A percentile compares a stretch with the other conserved stretches of the same genome.
Conservation (phyloP, 2,113 vertebrate species). For the Neodon shergylaensis region DNA sequence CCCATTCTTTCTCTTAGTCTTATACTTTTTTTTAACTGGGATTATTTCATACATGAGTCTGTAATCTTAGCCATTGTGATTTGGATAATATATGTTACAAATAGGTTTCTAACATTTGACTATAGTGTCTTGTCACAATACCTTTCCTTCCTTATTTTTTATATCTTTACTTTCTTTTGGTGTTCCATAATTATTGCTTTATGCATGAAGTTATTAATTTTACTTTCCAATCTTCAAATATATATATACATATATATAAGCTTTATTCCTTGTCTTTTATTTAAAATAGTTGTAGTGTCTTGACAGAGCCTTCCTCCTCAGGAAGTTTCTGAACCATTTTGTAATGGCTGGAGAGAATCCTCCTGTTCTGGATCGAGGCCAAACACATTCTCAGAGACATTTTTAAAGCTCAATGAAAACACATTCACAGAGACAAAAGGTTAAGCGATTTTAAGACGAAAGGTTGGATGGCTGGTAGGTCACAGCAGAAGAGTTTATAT, state of each 20-base stretch:
- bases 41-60: neutral
- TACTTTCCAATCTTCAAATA: neutral
- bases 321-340: constrained; percentile 19
- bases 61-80: neutral
- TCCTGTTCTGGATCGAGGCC: neutral
- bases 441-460: constrained; percentile 44
- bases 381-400: constrained; percentile 41
- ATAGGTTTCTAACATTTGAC: neutral
- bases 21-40: neutral
- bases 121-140: neutral
- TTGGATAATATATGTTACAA: neutral
- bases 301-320: neutral
- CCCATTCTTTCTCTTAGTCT: neutral
- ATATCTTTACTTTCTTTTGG: neutral
- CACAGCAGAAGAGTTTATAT: constrained; percentile 31
- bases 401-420: constrained; percentile 52
- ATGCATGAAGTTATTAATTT: neutral
- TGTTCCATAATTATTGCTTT: neutral
- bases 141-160: neutral
- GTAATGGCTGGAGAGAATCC: constrained; percentile 46
- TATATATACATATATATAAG: neutral
- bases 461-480: neutral
- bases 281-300: constrained; percentile 46
- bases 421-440: constrained; percentile 40
- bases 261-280: neutral